These are phyloP conservation scores for Alosa alosa DNA, from an alignment of 2,113 vertebrate species.

Conservation along the genomic window DNA sequence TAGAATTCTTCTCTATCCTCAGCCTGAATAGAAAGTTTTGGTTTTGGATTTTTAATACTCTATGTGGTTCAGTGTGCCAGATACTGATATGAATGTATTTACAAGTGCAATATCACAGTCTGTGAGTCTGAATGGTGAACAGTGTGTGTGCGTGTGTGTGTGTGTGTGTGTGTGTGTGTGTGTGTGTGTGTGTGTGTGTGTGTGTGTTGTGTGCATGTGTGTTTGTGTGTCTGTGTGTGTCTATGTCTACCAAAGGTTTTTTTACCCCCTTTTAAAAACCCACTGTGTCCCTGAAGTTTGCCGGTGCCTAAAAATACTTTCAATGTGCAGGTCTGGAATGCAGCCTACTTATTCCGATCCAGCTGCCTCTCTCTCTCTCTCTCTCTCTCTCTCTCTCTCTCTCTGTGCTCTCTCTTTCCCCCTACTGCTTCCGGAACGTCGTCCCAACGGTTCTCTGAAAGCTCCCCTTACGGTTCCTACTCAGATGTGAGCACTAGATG, in stretches of 20 bases:
- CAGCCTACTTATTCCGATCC: not conserved
- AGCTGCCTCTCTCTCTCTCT: not conserved
- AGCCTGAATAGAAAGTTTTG: no score
- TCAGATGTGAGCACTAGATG: not conserved
- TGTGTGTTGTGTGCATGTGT: no score
- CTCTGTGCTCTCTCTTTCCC: not conserved
- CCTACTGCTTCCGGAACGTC: not conserved
- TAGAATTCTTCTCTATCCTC: no score
- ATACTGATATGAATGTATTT: no score
- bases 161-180: not conserved
- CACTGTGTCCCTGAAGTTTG: not conserved
- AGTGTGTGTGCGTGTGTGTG: conserved; percentile 8
- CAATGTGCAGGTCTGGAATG: not conserved
- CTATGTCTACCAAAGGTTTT: not conserved
- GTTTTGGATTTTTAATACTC: no score
- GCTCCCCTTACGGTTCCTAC: not conserved
- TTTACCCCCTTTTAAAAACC: not conserved
- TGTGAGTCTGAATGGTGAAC: not conserved
- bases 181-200: conserved; percentile 5
- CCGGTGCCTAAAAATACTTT: conserved; percentile 1
- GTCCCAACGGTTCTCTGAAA: not conserved
- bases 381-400: not conserved
- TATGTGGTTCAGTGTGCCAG: no score
- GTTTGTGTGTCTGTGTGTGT: conserved; percentile 10
- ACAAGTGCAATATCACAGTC: no score